Conservation (phyloP, 2,888 invertebrate genomes). For the Leptinotarsa peninsularis region DNA sequence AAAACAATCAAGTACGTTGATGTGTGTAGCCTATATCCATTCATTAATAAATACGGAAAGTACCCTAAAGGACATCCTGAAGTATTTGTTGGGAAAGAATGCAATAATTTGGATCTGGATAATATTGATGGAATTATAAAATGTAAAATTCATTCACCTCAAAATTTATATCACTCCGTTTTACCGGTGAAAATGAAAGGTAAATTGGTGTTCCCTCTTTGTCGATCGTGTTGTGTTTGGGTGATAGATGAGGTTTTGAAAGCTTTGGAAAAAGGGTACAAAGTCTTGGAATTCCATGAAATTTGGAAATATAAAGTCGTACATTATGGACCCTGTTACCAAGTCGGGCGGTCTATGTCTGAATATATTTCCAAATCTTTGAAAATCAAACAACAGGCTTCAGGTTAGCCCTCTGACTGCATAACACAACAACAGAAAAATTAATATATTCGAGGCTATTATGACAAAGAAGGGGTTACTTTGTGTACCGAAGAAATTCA, state of each 20-base stretch:
- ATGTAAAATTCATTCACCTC: constrained; percentile 43
- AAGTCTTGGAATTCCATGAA: constrained; percentile 52
- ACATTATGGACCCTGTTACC: constrained; percentile 42
- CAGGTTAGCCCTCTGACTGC: constrained; percentile 47
- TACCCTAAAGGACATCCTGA: constrained; percentile 52
- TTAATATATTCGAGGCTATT: constrained; percentile 37
- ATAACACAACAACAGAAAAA: constrained; percentile 20
- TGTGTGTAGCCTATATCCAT: constrained; percentile 43
- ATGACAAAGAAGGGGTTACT: constrained; percentile 36
- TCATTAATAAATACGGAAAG: constrained; percentile 46
- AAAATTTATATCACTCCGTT: constrained; percentile 50
- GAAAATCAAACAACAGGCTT: constrained; percentile 51
- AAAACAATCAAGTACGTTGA: constrained; percentile 51
- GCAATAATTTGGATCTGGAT: constrained; percentile 32
- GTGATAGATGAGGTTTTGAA: constrained; percentile 54
- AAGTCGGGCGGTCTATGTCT: constrained; percentile 49
- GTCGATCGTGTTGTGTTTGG: constrained; percentile 57
- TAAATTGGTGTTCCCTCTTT: constrained; percentile 56
- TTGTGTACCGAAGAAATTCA: constrained; percentile 28
- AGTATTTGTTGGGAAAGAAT: constrained; percentile 46
- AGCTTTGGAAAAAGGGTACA: constrained; percentile 55
- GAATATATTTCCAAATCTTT: constrained; percentile 52
- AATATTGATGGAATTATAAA: constrained; percentile 37
- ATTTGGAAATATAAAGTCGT: constrained; percentile 57
- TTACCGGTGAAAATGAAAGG: constrained; percentile 50